Evolutionary conservation across 1,140 invertebrate genomes (phyloP).

Genomic region (Habropoda laboriosa): DNA sequence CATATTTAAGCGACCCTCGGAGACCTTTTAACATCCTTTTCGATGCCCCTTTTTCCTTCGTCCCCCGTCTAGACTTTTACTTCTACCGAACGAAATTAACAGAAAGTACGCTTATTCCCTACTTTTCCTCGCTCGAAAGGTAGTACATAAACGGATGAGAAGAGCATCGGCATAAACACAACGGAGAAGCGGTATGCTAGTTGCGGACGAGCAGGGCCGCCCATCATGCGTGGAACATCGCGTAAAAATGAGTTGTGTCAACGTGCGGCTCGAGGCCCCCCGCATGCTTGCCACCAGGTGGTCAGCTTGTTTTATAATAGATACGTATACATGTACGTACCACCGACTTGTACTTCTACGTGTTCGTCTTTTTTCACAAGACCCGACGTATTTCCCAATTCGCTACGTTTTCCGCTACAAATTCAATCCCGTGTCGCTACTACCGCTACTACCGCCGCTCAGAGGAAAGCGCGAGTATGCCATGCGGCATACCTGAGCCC

Average conservation of each 20-base stretch:
- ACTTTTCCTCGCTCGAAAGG: no score
- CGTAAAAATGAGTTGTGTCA: constrained; percentile 81
- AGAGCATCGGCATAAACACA: constrained; percentile 60
- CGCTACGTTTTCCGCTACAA: no score
- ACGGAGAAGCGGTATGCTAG: constrained; percentile 51
- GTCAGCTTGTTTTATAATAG: constrained; percentile 70
- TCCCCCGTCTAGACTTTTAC: no score
- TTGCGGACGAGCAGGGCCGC: constrained; percentile 72
- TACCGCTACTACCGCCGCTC: neutral
- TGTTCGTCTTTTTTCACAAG: neutral
- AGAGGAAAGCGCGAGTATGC: constrained; percentile 25
- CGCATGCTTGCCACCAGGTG: constrained; percentile 73
- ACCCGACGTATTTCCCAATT: no score
- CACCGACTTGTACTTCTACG: constrained; percentile 10
- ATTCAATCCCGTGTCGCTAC: no score
- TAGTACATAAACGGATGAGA: constrained; percentile 32
- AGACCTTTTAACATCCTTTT: neutral
- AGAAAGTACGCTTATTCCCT: no score
- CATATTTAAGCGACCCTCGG: neutral
- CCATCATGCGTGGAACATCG: constrained; percentile 77
- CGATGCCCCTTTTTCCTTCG: neutral
- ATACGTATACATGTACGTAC: neutral
- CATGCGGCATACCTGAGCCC: constrained; percentile 8
- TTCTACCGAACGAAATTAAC: neutral
- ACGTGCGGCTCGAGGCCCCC: constrained; percentile 73